A percentile compares a stretch with the other conserved stretches of the same genome.
These are phyloP conservation scores for Brachyalestes nurse DNA, from an alignment of 2,797 vertebrate species.

Conservation along the genomic window DNA sequence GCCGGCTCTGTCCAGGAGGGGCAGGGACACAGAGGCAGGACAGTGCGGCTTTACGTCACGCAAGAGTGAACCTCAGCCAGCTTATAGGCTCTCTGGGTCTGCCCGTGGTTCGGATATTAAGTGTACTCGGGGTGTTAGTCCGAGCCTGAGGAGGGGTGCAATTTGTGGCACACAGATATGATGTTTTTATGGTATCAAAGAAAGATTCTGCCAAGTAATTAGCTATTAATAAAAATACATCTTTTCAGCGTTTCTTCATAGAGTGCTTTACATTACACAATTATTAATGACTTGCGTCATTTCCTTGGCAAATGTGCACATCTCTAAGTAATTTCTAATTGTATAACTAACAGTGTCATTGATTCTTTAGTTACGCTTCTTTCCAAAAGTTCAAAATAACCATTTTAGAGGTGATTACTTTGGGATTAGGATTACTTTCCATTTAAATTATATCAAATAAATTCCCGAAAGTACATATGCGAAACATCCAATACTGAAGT, in stretches of 20 bases:
- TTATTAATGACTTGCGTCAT: not conserved
- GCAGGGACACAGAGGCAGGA: conserved; percentile 2
- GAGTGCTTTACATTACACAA: not conserved
- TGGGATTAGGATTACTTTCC: too few species aligned
- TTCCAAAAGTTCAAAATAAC: not conserved
- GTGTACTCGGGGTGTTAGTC: conserved; percentile 5
- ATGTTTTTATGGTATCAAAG: not conserved
- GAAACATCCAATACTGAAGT: too few species aligned
- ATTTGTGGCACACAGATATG: not conserved
- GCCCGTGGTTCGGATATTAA: not conserved
- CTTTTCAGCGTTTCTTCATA: not conserved
- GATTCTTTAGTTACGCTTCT: not conserved
- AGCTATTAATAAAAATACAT: not conserved
- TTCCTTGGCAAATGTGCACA: not conserved
- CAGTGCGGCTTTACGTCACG: conserved; percentile 12
- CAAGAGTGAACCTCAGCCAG: not conserved
- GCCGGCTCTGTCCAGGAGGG: not conserved
- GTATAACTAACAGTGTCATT: not conserved
- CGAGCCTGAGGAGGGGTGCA: not conserved
- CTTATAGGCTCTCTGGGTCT: not conserved
- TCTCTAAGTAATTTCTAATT: too few species aligned
- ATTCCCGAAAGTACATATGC: too few species aligned
- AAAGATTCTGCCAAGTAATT: not conserved
- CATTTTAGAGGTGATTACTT: not conserved
- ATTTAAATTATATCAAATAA: too few species aligned